Evolutionary conservation across 2,797 vertebrate genomes (phyloP).

Genomic region (Syngnathus acus): DNA sequence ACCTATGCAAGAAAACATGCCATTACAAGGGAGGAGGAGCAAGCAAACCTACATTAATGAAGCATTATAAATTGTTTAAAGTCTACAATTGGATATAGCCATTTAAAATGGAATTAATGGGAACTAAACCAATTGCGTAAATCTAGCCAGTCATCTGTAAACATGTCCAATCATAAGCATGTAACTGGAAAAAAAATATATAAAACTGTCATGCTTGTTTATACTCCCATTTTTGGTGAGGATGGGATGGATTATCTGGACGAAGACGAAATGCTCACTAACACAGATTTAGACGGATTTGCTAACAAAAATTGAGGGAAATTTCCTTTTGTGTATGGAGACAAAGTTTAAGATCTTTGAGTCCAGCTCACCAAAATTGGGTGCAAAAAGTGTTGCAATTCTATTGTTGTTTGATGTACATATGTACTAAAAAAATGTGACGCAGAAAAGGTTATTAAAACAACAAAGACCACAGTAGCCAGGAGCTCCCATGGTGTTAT

Average conservation of each 20-base stretch:
- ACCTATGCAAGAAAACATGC: constrained; percentile 69
- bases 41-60: not conserved
- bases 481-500: not conserved
- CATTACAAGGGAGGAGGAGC: not conserved
- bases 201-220: no score
- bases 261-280: no score
- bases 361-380: not conserved
- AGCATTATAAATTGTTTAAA: not conserved
- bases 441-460: not conserved
- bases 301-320: no score
- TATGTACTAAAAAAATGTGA: not conserved
- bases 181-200: no score
- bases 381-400: not conserved
- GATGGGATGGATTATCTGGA: no score
- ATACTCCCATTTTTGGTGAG: no score
- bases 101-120: not conserved
- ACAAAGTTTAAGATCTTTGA: no score
- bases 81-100: not conserved
- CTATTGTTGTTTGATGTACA: no score
- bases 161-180: no score
- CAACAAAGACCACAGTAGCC: not conserved
- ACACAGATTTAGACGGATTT: no score
- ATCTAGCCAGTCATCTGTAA: not conserved
- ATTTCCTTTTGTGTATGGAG: no score
- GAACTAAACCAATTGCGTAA: not conserved